Percentiles rank a stretch among this genome's conserved stretches.
These are phyloP conservation scores for Drosophila funebris DNA, from an alignment of 1,140 invertebrate species.

Conservation along the genomic window DNA sequence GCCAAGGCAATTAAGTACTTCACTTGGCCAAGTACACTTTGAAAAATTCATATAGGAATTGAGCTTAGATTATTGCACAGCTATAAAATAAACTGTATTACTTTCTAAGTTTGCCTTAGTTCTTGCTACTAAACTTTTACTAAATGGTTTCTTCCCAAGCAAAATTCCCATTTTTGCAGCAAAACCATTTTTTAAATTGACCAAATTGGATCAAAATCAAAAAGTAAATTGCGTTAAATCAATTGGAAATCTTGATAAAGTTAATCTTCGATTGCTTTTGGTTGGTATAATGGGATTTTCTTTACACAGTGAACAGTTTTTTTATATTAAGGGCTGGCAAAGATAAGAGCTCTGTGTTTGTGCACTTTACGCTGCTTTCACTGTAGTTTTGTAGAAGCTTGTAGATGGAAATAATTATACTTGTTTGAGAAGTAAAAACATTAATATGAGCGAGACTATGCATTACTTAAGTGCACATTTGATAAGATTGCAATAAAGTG, in stretches of 20 bases:
- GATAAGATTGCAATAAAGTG: too few species aligned
- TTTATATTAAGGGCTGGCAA: constrained; percentile 4
- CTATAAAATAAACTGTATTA: too few species aligned
- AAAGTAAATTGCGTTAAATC: constrained; percentile 13
- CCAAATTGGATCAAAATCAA: constrained; percentile 4
- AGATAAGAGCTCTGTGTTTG: background rate
- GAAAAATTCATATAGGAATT: constrained; percentile 4
- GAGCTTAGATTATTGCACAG: too few species aligned
- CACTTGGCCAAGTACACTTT: constrained; percentile 3
- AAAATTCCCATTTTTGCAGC: background rate
- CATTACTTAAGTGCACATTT: too few species aligned
- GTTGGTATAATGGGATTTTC: background rate
- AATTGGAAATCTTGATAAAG: constrained; percentile 6
- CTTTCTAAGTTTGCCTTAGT: too few species aligned
- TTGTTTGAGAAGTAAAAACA: too few species aligned
- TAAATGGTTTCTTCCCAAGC: background rate
- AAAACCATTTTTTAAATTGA: background rate
- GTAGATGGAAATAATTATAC: too few species aligned
- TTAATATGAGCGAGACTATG: background rate
- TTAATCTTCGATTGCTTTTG: background rate
- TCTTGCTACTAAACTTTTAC: background rate
- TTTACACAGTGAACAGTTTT: background rate
- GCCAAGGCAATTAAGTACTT: constrained; percentile 34
- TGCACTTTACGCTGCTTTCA: background rate
- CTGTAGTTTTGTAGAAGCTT: too few species aligned